Evolutionary conservation across 2,113 vertebrate species (phyloP), one percentile per base, ranked within the genome.

Genomic region (Chaetops frenatus): DNA sequence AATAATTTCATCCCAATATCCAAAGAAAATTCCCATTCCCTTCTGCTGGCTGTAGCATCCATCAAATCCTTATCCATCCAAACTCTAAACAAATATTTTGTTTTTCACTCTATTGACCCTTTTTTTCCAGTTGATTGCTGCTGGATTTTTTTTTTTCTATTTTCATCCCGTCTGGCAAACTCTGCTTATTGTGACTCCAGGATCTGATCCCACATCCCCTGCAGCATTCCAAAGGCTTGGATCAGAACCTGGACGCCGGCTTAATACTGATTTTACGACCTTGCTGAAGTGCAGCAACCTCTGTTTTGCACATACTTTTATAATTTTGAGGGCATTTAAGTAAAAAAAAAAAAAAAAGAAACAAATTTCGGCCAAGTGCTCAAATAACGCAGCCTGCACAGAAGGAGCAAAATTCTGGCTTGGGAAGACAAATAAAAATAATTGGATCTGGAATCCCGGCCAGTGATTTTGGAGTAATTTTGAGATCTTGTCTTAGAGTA

Each of bases 171-270:
- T 16, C 72, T 96, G 95, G 95, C 86, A 62, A 86, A 54, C 1
- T 3, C 4, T 1, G 42, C 28, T 66, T 36, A 7, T 28, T 73
- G 88, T 64, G 94, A 66, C 69, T 94, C 67, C 61, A 35, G 64
- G 48, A 51, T 86, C 56, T 65, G 80, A 90, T 81, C 69, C 82
- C 7, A 4, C 3, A 2, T 80, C 66, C 70, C 85, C 81, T 88
- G 62, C 66, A 92, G 92, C 94, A 76, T 96, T 93, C 93, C 95
- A 79, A 74, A 45, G 81, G 80, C 67, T 95, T 95, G 93, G 93
- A 94, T 50, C 69, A 40, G 65, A 80, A 94, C 61, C 64, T 19
- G 10, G 44, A 21, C 33, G 42, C 33, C 86, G 35, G 61, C 88
- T 94, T 87, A 92, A 82, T 74, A 31, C 86, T 11, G 60, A 67